phyloP scores from a whole-genome alignment of 1,140 invertebrate species.

The Drosophila watanabei region DNA sequence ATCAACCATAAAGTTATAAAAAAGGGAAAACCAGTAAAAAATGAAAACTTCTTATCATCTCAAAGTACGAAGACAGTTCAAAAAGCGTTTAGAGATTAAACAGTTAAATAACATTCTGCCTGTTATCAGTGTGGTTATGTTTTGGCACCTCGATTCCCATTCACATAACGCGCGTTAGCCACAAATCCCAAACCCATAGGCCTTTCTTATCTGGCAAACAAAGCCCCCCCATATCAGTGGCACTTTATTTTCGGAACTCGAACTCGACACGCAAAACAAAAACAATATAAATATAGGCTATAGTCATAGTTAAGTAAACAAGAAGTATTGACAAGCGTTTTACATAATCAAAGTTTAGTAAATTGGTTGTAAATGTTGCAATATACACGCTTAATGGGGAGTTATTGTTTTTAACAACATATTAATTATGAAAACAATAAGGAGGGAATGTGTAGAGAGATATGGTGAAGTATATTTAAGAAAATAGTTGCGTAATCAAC shows the following conservation, averaged over 20 bases:
- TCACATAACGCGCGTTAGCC: slow-evolving; percentile 33
- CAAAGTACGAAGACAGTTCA: background rate
- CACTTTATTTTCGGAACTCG: slow-evolving; percentile 18
- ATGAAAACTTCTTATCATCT: slow-evolving; percentile 7
- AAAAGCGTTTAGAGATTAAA: slow-evolving; percentile 23
- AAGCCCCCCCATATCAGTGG: slow-evolving; percentile 24
- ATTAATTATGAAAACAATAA: background rate
- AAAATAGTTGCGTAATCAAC: background rate
- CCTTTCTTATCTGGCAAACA: slow-evolving; percentile 32
- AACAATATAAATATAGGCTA: slow-evolving; percentile 10
- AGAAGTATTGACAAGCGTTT: slow-evolving; percentile 13
- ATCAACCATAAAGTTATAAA: background rate
- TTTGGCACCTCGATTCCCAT: slow-evolving; percentile 25
- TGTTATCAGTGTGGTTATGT: slow-evolving; percentile 24
- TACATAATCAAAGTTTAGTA: slow-evolving; percentile 20
- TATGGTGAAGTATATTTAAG: background rate
- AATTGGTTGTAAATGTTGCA: background rate
- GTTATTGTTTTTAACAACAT: background rate
- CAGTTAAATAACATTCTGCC: slow-evolving; percentile 27
- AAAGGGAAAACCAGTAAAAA: background rate
- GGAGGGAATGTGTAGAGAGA: background rate
- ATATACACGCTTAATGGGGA: background rate
- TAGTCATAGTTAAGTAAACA: slow-evolving; percentile 19
- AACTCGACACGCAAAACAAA: slow-evolving; percentile 9
- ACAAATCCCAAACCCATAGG: slow-evolving; percentile 22